These are phyloP conservation scores for Myopa testacea DNA, from an alignment of 2,888 invertebrate species.

Conservation along the genomic window DNA sequence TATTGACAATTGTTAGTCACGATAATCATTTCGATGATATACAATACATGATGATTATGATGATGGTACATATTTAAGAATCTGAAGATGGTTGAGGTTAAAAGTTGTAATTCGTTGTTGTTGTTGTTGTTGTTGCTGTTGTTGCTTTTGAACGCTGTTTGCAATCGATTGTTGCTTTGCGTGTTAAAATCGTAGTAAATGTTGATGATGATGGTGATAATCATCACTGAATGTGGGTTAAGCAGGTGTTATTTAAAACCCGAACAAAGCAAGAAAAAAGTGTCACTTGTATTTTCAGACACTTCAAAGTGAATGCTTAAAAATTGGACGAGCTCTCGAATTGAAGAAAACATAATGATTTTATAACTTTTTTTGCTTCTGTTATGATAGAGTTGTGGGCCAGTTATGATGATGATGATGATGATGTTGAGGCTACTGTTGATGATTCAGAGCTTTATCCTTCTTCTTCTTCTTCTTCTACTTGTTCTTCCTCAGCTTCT, in stretches of 20 bases:
- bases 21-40: background rate
- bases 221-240: constrained; percentile 21
- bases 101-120: background rate
- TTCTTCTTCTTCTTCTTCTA: too few species aligned
- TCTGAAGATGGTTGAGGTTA: background rate
- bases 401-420: too few species aligned
- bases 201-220: background rate
- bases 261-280: too few species aligned
- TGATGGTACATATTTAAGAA: background rate
- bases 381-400: too few species aligned
- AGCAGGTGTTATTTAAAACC: background rate
- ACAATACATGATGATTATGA: background rate
- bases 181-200: constrained; percentile 7
- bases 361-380: background rate
- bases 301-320: too few species aligned
- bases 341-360: background rate
- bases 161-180: background rate
- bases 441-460: too few species aligned
- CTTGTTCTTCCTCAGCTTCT: too few species aligned
- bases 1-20: background rate
- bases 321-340: too few species aligned
- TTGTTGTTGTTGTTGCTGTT: background rate
- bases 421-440: background rate
- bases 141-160: constrained; percentile 7
- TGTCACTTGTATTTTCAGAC: too few species aligned